Conservation (phyloP, 2,888 invertebrate genomes). For the Itoplectis maculator region DNA sequence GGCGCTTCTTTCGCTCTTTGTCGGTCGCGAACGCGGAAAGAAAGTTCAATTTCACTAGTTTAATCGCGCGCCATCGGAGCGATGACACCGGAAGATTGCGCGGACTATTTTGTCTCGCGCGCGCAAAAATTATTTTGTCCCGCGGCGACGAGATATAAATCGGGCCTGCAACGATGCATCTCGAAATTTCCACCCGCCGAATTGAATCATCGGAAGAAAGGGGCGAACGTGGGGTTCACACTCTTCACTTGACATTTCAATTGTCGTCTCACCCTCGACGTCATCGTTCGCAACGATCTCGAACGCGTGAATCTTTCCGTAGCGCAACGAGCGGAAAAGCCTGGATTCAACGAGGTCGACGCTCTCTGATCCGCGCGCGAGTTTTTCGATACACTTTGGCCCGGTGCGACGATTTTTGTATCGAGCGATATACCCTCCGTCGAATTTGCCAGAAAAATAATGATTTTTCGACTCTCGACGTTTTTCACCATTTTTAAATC, state of each 20-base stretch:
- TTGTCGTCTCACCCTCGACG: conserved; percentile 8
- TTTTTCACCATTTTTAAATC: too few relatives aligned
- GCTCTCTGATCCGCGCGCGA: conserved; percentile 1
- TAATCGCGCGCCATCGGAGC: conserved; percentile 19
- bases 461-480: neutral
- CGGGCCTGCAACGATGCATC: neutral
- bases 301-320: neutral
- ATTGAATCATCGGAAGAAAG: conserved; percentile 16
- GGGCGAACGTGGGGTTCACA: conserved; percentile 7
- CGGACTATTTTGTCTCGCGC: too few relatives aligned
- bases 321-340: neutral
- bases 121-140: too few relatives aligned
- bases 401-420: conserved; percentile 9
- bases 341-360: neutral
- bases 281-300: conserved; percentile 18
- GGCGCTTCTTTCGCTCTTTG: conserved; percentile 35
- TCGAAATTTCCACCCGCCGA: neutral
- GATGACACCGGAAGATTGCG: conserved; percentile 18
- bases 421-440: conserved; percentile 9
- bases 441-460: neutral
- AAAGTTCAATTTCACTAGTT: conserved; percentile 57
- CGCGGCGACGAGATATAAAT: too few relatives aligned
- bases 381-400: conserved; percentile 20
- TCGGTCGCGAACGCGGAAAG: conserved; percentile 34
- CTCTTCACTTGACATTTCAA: conserved; percentile 31